phyloP scores from a whole-genome alignment of 2,888 invertebrate species.

The Drosophila histrio region DNA sequence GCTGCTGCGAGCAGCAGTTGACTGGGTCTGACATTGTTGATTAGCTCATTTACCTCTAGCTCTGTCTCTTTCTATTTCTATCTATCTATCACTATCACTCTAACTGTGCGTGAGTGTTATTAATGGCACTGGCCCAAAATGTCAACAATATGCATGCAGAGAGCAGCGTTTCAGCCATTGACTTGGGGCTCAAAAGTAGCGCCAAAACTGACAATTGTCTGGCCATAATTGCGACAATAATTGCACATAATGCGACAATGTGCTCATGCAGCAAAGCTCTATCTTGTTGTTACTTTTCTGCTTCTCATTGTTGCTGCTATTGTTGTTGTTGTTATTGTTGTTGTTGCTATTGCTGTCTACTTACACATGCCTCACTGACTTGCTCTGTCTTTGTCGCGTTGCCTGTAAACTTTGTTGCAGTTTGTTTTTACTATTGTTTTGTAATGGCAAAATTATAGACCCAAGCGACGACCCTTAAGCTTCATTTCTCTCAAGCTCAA shows the following conservation, averaged over 20 bases:
- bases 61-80: neutral
- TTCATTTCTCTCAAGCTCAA: conserved; percentile 55
- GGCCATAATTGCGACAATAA: conserved; percentile 84
- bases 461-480: conserved; percentile 69
- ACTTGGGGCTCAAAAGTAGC: conserved; percentile 60
- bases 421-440: conserved; percentile 77
- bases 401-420: conserved; percentile 69
- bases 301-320: neutral
- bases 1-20: conserved; percentile 54
- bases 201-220: conserved; percentile 79
- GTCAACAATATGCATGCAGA: conserved; percentile 43
- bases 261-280: conserved; percentile 64
- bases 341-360: conserved; percentile 27
- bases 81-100: neutral
- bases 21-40: conserved; percentile 56
- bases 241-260: conserved; percentile 83
- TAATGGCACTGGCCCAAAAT: conserved; percentile 62
- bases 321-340: conserved; percentile 9
- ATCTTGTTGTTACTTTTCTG: neutral
- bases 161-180: conserved; percentile 18
- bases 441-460: conserved; percentile 81
- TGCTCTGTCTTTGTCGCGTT: neutral
- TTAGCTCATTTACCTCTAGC: conserved; percentile 32
- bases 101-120: conserved; percentile 34
- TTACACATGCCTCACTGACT: conserved; percentile 44